Percentiles rank a stretch among this genome's conserved stretches.
Conservation (phyloP, 2,888 invertebrate species). For the Abscondita cerata region DNA sequence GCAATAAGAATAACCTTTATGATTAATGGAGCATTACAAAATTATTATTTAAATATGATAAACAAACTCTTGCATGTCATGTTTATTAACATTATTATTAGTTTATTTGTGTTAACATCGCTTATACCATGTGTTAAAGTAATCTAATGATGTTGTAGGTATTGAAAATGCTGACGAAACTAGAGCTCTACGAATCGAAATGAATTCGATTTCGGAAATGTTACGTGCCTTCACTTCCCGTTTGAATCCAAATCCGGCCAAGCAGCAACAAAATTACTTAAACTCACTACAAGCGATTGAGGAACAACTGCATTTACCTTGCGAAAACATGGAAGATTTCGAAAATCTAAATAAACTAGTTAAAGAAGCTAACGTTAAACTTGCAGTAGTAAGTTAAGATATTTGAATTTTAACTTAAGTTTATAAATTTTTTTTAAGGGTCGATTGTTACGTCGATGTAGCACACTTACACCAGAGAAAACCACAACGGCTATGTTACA, state of each 20-base stretch:
- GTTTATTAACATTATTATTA: too few species aligned
- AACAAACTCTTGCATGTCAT: too few species aligned
- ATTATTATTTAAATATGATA: too few species aligned
- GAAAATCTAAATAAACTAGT: constrained; percentile 4
- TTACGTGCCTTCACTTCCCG: constrained; percentile 1
- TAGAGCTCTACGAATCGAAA: neutral
- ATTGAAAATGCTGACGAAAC: constrained; percentile 1
- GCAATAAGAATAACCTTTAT: too few species aligned
- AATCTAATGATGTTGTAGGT: neutral
- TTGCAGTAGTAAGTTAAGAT: neutral
- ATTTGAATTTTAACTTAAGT: neutral
- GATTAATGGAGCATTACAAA: too few species aligned
- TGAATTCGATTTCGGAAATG: constrained; percentile 1
- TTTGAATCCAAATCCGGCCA: neutral
- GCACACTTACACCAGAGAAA: constrained; percentile 4
- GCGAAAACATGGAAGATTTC: neutral
- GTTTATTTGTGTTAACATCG: too few species aligned
- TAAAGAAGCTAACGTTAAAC: neutral
- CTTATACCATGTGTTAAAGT: too few species aligned
- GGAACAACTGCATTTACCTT: neutral
- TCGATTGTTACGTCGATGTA: neutral
- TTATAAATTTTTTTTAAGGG: neutral
- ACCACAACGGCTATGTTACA: constrained; percentile 9
- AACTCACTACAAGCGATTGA: neutral
- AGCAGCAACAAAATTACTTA: neutral